Conservation (phyloP, 2,113 vertebrate genomes). For the Tursiops truncatus region DNA sequence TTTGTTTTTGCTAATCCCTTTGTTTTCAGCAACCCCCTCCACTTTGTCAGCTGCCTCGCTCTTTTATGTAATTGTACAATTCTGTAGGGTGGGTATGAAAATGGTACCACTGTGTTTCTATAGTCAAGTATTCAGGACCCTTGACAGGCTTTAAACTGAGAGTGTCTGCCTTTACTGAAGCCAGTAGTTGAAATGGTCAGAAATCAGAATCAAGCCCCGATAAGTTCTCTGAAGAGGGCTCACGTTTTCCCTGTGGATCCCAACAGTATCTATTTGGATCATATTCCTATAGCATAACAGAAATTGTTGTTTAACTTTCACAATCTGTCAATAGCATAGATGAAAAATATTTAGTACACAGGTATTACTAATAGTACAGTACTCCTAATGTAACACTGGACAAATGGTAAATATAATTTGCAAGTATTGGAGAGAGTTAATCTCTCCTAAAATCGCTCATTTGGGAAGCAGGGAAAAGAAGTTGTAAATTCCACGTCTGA, state of each 20-base stretch:
- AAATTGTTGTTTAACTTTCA: not conserved
- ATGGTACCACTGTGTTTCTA: not conserved
- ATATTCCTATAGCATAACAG: not conserved
- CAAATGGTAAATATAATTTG: not conserved
- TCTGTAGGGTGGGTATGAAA: not conserved
- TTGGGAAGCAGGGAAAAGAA: not conserved
- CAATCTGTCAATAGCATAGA: not conserved
- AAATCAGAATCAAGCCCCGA: not conserved
- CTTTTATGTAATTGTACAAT: not conserved
- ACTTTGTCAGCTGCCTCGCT: not conserved
- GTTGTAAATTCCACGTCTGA: not conserved
- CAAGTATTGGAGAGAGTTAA: not conserved
- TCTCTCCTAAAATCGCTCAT: not conserved
- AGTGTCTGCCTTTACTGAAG: not conserved
- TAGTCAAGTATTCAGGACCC: not conserved
- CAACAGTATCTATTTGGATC: not conserved
- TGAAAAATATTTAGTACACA: not conserved
- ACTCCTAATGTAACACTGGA: not conserved
- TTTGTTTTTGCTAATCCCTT: not conserved
- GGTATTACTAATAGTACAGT: not conserved
- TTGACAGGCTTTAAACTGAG: not conserved
- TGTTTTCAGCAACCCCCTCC: not conserved
- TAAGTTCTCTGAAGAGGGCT: not conserved
- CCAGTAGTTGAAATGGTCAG: not conserved
- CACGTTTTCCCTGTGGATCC: not conserved